Evolutionary conservation across 2,113 vertebrate genomes (phyloP).

Genomic region (Vidua chalybeata): DNA sequence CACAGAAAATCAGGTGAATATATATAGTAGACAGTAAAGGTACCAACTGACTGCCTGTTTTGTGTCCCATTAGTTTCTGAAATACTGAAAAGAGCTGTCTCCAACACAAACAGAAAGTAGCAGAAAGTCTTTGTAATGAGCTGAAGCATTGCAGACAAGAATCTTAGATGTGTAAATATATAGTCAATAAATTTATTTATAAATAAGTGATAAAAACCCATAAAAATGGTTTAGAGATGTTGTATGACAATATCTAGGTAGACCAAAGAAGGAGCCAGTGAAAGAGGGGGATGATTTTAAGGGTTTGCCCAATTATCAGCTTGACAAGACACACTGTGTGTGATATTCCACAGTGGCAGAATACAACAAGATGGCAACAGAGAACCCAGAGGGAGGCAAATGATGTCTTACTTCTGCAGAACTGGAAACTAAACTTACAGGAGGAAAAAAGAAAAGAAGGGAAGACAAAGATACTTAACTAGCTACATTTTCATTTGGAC

Average conservation of each 20-base stretch:
- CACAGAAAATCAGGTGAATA: neutral
- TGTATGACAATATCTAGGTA: neutral
- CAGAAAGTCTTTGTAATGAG: neutral
- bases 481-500: neutral
- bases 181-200: neutral
- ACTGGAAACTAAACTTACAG: neutral
- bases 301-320: neutral
- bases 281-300: neutral
- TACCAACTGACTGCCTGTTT: neutral
- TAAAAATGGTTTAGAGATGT: neutral
- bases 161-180: neutral
- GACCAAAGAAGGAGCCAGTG: neutral
- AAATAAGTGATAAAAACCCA: neutral
- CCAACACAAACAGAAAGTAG: neutral
- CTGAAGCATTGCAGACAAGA: neutral
- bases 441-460: too few species aligned
- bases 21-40: neutral
- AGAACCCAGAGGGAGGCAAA: neutral
- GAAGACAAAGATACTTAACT: neutral
- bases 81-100: neutral
- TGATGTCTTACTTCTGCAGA: neutral
- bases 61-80: neutral
- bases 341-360: neutral
- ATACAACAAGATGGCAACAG: neutral
- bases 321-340: neutral